Evolutionary conservation across 2,888 invertebrate species (phyloP).

Genomic region (Diarsia mendica): DNA sequence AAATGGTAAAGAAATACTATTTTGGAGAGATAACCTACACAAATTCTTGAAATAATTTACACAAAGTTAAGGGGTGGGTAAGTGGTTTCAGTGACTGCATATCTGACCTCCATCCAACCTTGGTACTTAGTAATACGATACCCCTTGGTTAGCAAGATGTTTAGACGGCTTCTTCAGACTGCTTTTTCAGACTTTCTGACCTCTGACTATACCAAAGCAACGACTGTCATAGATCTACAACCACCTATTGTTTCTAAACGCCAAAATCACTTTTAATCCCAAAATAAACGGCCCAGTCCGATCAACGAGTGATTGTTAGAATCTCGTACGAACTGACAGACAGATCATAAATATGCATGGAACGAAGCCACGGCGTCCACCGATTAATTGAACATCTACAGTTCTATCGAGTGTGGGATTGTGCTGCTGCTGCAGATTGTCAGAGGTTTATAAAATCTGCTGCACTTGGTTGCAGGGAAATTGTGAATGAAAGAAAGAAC

Average conservation of each 20-base stretch:
- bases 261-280: neutral
- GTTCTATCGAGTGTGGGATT: slow-evolving; percentile 37
- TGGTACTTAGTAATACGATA: too few species aligned
- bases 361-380: slow-evolving; percentile 21
- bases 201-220: too few species aligned
- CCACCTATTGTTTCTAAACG: neutral
- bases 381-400: slow-evolving; percentile 66
- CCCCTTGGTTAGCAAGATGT: too few species aligned
- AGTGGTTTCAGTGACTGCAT: too few species aligned
- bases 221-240: too few species aligned
- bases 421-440: slow-evolving; percentile 23
- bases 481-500: neutral
- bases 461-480: neutral
- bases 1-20: too few species aligned
- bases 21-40: too few species aligned
- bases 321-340: slow-evolving; percentile 42
- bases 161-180: too few species aligned
- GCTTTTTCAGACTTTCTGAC: too few species aligned
- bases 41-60: too few species aligned
- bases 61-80: too few species aligned
- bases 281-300: slow-evolving; percentile 25
- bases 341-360: slow-evolving; percentile 65
- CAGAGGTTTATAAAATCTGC: neutral
- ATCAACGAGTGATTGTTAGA: slow-evolving; percentile 41
- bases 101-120: too few species aligned